These are phyloP conservation scores for Oreochromis niloticus DNA, from an alignment of 2,113 vertebrate genomes.

Conservation along the genomic window DNA sequence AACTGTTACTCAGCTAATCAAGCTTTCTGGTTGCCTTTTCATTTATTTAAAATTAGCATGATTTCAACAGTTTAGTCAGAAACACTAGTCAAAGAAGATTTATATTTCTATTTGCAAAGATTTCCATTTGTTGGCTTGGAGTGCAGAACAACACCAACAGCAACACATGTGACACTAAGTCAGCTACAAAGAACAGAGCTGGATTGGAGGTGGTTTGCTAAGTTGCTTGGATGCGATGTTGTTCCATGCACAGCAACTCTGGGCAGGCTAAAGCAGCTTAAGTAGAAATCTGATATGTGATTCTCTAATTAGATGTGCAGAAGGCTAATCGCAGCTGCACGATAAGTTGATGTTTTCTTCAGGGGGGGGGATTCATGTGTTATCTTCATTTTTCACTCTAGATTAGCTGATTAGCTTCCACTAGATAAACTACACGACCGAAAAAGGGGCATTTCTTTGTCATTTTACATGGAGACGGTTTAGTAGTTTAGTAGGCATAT, in stretches of 20 bases:
- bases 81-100: background rate
- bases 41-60: background rate
- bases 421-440: background rate
- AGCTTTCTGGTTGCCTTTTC: background rate
- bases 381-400: background rate
- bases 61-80: background rate
- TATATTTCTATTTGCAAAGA: background rate
- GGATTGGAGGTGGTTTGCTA: background rate
- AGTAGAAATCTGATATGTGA: background rate
- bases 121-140: background rate
- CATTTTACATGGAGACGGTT: background rate
- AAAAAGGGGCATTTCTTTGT: background rate
- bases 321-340: background rate
- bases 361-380: background rate
- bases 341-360: accelerated
- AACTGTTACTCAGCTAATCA: background rate
- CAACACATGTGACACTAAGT: background rate
- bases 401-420: background rate
- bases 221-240: background rate
- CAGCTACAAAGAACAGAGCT: background rate
- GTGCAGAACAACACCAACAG: background rate
- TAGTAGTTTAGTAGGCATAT: background rate
- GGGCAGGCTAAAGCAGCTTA: background rate
- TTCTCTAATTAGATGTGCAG: background rate
- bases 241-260: background rate